A percentile compares a stretch with the other conserved stretches of the same genome.
These are phyloP conservation scores for Chymomyza costata DNA, from an alignment of 1,140 invertebrate genomes.

Conservation along the genomic window DNA sequence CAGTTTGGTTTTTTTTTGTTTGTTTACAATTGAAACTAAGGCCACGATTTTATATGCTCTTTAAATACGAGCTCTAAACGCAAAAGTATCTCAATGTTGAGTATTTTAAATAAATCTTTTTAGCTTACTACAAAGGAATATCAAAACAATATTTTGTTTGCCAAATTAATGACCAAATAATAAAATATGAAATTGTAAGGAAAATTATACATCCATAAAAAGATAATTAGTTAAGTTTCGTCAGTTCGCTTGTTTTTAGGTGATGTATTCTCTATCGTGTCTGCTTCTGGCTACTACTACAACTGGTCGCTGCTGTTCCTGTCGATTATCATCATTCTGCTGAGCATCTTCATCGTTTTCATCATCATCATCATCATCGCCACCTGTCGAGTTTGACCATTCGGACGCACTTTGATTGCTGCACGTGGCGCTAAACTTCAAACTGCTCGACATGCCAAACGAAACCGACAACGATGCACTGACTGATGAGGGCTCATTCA, in stretches of 20 bases:
- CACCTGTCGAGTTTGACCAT: constrained; percentile 65
- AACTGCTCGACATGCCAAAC: constrained; percentile 64
- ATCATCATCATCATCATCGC: constrained; percentile 50
- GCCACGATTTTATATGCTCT: constrained; percentile 38
- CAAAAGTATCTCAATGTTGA: constrained; percentile 31
- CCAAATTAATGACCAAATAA: constrained; percentile 12
- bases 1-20: no score
- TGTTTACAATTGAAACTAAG: constrained; percentile 53
- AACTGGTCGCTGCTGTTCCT: not conserved
- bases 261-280: constrained; percentile 57
- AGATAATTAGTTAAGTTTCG: constrained; percentile 17
- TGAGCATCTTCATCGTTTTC: constrained; percentile 26
- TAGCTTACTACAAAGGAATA: constrained; percentile 8
- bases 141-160: not conserved
- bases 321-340: constrained; percentile 17
- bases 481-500: constrained; percentile 52
- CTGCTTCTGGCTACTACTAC: constrained; percentile 1
- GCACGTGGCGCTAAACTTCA: constrained; percentile 64
- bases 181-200: constrained; percentile 14
- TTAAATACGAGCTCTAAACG: constrained; percentile 27
- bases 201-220: constrained; percentile 21
- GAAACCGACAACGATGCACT: constrained; percentile 64
- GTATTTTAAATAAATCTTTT: constrained; percentile 41
- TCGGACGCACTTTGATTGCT: constrained; percentile 60
- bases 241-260: constrained; percentile 33